A percentile compares a stretch with the other conserved stretches of the same genome.
These are phyloP conservation scores for Cirrhinus molitorella DNA, from an alignment of 2,797 vertebrate genomes.

Conservation along the genomic window DNA sequence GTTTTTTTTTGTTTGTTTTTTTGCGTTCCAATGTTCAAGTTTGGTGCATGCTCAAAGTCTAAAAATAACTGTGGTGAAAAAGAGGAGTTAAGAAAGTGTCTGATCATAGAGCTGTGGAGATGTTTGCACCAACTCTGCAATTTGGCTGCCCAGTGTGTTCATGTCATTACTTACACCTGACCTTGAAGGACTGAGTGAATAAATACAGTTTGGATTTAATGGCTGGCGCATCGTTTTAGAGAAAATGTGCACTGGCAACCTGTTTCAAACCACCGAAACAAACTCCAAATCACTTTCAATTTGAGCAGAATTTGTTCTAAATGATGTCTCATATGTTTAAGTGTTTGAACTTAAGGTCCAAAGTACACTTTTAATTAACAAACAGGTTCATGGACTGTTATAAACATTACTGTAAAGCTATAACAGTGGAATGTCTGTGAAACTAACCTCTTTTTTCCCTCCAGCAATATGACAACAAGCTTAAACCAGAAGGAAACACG, in stretches of 20 bases:
- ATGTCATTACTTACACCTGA: background rate
- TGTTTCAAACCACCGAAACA: background rate
- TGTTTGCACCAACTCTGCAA: background rate
- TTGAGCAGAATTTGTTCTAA: background rate
- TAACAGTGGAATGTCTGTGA: no score
- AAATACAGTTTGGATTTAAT: background rate
- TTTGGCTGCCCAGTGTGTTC: background rate
- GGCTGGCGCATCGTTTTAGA: background rate
- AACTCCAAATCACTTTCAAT: background rate
- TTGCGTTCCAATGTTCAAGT: background rate
- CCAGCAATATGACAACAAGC: slow-evolving; percentile 71
- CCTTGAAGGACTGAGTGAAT: background rate
- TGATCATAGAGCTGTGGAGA: background rate
- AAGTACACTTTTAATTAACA: background rate
- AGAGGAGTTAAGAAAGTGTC: background rate
- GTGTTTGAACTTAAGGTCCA: no score
- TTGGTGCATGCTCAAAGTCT: background rate
- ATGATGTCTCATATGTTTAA: background rate
- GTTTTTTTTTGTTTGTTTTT: background rate
- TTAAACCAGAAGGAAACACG: slow-evolving; percentile 88
- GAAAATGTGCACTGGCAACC: background rate
- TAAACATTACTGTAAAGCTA: slow-evolving; percentile 51
- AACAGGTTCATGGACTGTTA: background rate
- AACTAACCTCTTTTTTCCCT: background rate
- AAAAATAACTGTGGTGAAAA: background rate